A percentile compares a stretch with the other conserved stretches of the same genome.
Evolutionary conservation across 2,888 invertebrate species (phyloP).

Genomic region (Synanthedon tipuliformis): DNA sequence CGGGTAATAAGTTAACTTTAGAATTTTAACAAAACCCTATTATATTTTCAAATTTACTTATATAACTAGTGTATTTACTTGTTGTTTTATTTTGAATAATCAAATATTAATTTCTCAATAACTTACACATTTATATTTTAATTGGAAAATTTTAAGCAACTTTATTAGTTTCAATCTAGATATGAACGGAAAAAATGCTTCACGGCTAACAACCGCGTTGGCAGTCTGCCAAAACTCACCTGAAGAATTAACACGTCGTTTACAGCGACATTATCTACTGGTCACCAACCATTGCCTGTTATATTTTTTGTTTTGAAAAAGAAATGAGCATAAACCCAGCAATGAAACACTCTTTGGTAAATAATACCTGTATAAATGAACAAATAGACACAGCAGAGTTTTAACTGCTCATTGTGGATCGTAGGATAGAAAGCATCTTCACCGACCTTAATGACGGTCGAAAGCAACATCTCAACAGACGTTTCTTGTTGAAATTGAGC

Average conservation of each 20-base stretch:
- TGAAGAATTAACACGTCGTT: not conserved
- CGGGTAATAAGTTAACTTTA: too few relatives aligned
- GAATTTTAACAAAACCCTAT: too few relatives aligned
- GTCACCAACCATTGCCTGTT: not conserved
- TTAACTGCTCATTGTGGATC: not conserved
- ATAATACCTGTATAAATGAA: not conserved
- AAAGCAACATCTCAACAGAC: not conserved
- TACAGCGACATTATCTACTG: not conserved
- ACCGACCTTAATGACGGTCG: slow-evolving; percentile 2
- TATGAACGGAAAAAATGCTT: slow-evolving; percentile 4
- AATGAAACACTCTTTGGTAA: not conserved
- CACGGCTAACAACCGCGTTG: slow-evolving; percentile 5
- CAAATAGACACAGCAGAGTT: not conserved
- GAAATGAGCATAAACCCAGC: not conserved
- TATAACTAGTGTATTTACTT: too few relatives aligned
- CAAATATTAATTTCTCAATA: too few relatives aligned
- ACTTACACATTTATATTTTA: not conserved
- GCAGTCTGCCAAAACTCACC: slow-evolving; percentile 6
- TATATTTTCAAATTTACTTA: too few relatives aligned
- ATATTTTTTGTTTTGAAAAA: not conserved
- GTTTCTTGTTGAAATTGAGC: too few relatives aligned
- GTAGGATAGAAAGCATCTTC: slow-evolving; percentile 2
- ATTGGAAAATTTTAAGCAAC: slow-evolving; percentile 2
- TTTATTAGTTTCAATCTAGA: slow-evolving; percentile 3
- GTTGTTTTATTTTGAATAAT: too few relatives aligned